Evolutionary conservation across 2,888 invertebrate genomes (phyloP), one percentile per base, ranked within the genome.

Genomic region (Microchrysa polita): DNA sequence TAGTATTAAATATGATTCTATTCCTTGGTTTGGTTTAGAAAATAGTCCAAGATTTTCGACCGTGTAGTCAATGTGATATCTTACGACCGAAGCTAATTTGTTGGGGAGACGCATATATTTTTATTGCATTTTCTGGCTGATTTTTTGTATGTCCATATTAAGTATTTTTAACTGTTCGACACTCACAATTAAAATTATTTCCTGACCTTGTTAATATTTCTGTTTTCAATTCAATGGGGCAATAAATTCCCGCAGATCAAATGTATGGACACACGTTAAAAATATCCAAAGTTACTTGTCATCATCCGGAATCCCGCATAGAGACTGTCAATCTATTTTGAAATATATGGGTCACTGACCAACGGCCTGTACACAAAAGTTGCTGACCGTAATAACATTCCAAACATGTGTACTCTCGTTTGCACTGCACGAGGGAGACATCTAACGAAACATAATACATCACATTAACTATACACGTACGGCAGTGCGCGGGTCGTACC

Each of bases 311-410:
- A 40, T 55, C 57, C 52, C 67, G 55, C 57, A 55, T 40, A 69
- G 57, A 40, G n/a, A 55, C 69, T 69, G 69, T 69, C 69, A 69
- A 69, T 55, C 55, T 55, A 55, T 55, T 55, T 69, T 55, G 57
- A 69, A 55, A 67, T 53, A n/a, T n/a, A 67, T 69, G 69, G 69
- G 69, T 69, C 69, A 69, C n/a, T 57, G 69, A 69, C 55, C 57
- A 16, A 18, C 16, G 18, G 22, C 55, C 7, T 18, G 14, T 48
- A 48, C 48, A 48, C 61, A 61, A 61, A 61, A n/a, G n/a, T 61
- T 18, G n/a, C 61, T n/a, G 22, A 14, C 61, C 23, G 40, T 61
- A 61, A 61, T 23, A 40, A 44, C 65, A 65, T 65, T 65, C 48
- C 48, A 5, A 48, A 65, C 65, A 22, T 48, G 48, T 61, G 61